Base-by-base conservation (phyloP, 2,113 vertebrate genomes). In the Numida meleagris region DNA sequence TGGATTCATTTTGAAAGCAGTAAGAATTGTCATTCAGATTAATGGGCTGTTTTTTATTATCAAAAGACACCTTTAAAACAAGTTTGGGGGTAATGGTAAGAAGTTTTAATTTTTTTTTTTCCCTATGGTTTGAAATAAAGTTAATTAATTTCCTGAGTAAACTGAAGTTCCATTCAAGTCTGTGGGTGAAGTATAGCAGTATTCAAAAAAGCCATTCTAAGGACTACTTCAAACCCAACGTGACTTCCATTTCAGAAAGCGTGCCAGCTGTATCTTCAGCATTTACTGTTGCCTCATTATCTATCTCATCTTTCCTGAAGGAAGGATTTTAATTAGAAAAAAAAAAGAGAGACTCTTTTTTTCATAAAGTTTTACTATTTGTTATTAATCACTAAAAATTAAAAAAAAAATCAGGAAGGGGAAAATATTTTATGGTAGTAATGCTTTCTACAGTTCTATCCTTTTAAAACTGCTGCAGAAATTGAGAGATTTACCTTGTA, bases 21-120 rank as follows among this genome's bases (percentile, higher is more conserved):
- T 83, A 83, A 40, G 89, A 83, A 93, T 95, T 94, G 89, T 93
- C 61, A 93, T 88, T 95, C 90, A 95, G 82, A 89, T 90, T 94
- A 97, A 95, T 95, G 85, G 33, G 4, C 82, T 95, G n/a, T 42
- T 71, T 82, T 80, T 95, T 68, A 76, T 77, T 93, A 75, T 93
- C 65, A 93, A 93, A 95, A 91, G 82, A 89, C 46, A 81, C 14
- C 51, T 90, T 74, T 93, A 71, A 88, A 93, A 72, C 66, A 91
- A 85, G 27, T 93, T 97, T 81, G 40, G 15, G 33, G 55, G 34
- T 70, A 91, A 87, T 12, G 57, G 29, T 61, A 86, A 70, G 51
- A 84, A 67, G 23, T 85, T 85, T 79, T 66, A 74, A 88, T 29
- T 46, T 90, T 36, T 42, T 90, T 36, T 51, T 82, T 55, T 3